phyloP scores from a whole-genome alignment of 2,113 vertebrate species.

The Nothocercus nigrocapillus region DNA sequence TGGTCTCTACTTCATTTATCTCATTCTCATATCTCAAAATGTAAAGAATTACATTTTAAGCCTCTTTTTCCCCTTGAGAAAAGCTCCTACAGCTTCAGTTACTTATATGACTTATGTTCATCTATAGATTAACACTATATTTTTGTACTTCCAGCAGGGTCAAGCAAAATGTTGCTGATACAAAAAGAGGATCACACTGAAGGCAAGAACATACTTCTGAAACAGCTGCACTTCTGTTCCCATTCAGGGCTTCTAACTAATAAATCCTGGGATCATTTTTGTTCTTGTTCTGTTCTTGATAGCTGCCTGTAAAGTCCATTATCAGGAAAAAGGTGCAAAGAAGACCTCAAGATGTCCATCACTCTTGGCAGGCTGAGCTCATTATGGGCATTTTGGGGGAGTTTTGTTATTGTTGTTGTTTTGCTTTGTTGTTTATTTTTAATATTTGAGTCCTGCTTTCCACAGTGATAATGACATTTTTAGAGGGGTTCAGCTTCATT shows the following conservation, averaged over 20 bases:
- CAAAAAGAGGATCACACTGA: not conserved
- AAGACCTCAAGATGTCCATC: not conserved
- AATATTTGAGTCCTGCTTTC: not conserved
- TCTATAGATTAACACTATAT: not conserved
- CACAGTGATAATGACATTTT: not conserved
- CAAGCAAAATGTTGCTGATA: not conserved
- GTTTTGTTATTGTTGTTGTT: not conserved
- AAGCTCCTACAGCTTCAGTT: not conserved
- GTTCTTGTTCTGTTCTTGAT: not conserved
- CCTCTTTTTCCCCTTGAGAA: not conserved
- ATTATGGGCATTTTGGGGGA: not conserved
- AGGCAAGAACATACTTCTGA: not conserved
- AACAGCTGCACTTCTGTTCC: not conserved
- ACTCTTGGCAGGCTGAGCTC: not conserved
- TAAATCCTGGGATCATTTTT: not conserved
- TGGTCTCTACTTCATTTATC: not conserved
- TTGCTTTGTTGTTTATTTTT: not conserved
- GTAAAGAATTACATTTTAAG: not conserved
- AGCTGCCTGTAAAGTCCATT: not conserved
- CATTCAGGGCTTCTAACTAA: not conserved
- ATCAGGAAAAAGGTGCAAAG: not conserved
- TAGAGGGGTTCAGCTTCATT: not conserved
- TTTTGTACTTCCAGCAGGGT: not conserved
- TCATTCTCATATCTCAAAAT: not conserved
- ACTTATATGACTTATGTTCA: not conserved